Evolutionary conservation across 2,113 vertebrate species (phyloP), one percentile per base, ranked within the genome.

Genomic region (Morone chrysops): DNA sequence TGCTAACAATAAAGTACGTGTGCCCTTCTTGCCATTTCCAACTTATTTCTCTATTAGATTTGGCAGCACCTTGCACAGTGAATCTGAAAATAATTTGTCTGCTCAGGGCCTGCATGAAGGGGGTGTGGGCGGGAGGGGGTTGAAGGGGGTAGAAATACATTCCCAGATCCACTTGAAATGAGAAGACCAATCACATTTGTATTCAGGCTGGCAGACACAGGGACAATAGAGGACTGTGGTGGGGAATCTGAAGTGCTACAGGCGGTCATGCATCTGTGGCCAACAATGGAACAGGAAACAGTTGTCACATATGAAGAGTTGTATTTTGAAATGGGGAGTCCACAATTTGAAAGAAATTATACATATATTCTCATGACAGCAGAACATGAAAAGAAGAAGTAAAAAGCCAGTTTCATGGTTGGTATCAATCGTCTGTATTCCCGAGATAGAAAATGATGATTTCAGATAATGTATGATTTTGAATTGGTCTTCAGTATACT

Each of bases 101-200:
- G 67, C 56, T 53, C 57, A 6, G 22, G 57, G n/a, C 36, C 25
- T 47, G 16, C 14, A 40, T 31, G 31, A 31, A 31, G 31, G 31
- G 31, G 31, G 31, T 31, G 31, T 31, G 31, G 31, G 67, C 10
- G 25, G 17, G 17, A 17, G 16, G 20, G n/a, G 12, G 20, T 38
- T 5, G 20, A 8, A 22, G 20, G 10, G 16, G 41, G 25, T n/a
- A 62, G 17, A 40, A 62, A 62, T 62, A 62, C 36, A 47, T 59
- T 43, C 54, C 51, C 25, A n/a, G 41, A 77, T 48, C 22, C 17
- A 63, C 63, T 47, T 60, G 61, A 80, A 51, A 70, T 68, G 51
- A 70, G 41, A 70, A 75, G 31, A 67, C 51, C 43, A 80, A 78
- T 86, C 73, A 67, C 78, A 86, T 82, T 75, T 70, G 50, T 79